These are phyloP conservation scores for Peucedramus taeniatus DNA, from an alignment of 2,113 vertebrate genomes.

Conservation along the genomic window DNA sequence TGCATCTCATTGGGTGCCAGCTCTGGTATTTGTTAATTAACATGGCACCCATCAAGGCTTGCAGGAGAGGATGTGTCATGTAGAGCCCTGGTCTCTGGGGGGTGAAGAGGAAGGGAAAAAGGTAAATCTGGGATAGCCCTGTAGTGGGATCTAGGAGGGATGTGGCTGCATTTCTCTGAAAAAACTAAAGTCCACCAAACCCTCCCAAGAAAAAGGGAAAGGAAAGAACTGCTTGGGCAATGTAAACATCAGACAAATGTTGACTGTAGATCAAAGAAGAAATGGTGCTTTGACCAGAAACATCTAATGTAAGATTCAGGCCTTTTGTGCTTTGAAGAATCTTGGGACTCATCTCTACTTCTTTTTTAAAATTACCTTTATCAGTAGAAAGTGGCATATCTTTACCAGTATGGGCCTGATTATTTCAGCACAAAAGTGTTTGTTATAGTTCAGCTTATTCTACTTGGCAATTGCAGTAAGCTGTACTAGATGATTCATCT, in stretches of 20 bases:
- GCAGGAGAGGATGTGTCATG: background rate
- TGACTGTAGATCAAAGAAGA: background rate
- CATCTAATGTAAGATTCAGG: background rate
- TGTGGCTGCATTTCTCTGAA: background rate
- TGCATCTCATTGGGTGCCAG: background rate
- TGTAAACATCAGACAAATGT: background rate
- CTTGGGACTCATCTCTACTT: background rate
- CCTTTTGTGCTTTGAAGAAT: background rate
- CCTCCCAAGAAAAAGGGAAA: background rate
- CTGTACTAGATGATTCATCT: background rate
- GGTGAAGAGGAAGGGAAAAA: background rate
- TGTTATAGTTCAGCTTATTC: background rate
- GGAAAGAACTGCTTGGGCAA: background rate
- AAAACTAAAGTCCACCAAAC: background rate
- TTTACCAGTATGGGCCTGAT: background rate
- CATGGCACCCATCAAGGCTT: background rate
- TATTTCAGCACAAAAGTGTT: background rate
- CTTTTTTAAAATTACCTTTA: background rate
- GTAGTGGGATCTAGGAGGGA: background rate
- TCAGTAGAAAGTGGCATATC: background rate
- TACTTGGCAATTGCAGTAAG: background rate
- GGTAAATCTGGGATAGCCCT: background rate
- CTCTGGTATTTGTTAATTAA: background rate
- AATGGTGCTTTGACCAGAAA: background rate
- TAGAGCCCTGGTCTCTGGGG: background rate